Conservation (phyloP, 2,888 invertebrate species). For the Agriopis marginaria region DNA sequence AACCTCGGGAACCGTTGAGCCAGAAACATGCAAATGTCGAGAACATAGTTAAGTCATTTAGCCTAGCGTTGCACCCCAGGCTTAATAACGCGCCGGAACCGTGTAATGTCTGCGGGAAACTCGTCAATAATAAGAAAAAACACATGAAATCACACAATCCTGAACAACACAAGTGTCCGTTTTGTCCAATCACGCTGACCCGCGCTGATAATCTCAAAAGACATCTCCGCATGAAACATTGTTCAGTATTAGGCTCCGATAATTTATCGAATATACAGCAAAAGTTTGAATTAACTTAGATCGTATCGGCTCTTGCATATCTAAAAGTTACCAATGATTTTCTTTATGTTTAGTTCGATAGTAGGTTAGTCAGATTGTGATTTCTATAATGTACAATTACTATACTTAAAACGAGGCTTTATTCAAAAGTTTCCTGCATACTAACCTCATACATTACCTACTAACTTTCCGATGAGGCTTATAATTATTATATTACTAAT, state of each 20-base stretch:
- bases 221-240: slow-evolving; percentile 88
- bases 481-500: slow-evolving; percentile 38
- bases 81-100: slow-evolving; percentile 75
- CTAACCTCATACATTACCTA: slow-evolving; percentile 32
- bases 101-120: slow-evolving; percentile 88
- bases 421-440: slow-evolving; percentile 28
- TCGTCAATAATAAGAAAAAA: slow-evolving; percentile 89
- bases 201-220: slow-evolving; percentile 89
- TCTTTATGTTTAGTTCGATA: slow-evolving; percentile 10
- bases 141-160: slow-evolving; percentile 89
- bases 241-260: slow-evolving; percentile 70
- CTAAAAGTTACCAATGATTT: slow-evolving; percentile 26
- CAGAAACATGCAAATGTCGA: slow-evolving; percentile 73
- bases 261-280: slow-evolving; percentile 76
- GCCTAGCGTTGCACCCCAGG: slow-evolving; percentile 57
- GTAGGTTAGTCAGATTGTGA: slow-evolving; percentile 19
- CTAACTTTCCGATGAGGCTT: slow-evolving; percentile 33
- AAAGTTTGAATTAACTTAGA: slow-evolving; percentile 63
- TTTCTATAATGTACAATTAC: slow-evolving; percentile 20
- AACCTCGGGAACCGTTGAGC: slow-evolving; percentile 72
- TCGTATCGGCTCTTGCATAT: background rate
- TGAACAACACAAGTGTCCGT: slow-evolving; percentile 87
- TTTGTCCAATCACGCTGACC: slow-evolving; percentile 88
- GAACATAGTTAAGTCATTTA: slow-evolving; percentile 74
- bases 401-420: slow-evolving; percentile 12